Conservation (phyloP, 2,113 vertebrate species). For the Echinops telfairi region DNA sequence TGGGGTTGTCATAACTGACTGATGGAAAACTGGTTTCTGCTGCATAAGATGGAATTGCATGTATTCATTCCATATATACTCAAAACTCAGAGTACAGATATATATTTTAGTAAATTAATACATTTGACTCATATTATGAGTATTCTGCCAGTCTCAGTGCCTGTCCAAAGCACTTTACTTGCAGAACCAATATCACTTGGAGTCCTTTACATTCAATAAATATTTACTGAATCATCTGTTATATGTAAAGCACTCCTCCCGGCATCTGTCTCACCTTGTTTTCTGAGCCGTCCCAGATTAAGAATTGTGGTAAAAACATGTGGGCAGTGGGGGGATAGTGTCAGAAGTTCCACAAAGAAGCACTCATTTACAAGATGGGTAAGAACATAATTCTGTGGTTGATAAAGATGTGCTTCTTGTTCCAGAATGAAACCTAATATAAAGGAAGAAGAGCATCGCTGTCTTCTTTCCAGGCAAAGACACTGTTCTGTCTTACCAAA, state of each 20-base stretch:
- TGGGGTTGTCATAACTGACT: not conserved
- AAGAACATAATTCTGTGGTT: not conserved
- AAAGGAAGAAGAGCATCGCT: not conserved
- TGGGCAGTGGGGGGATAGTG: not conserved
- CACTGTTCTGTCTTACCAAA: not conserved
- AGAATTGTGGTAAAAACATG: not conserved
- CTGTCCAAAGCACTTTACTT: not conserved
- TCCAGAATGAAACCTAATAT: constrained; percentile 23
- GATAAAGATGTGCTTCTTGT: not conserved
- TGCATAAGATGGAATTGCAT: not conserved
- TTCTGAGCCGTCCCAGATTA: not conserved
- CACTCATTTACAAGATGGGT: not conserved
- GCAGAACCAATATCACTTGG: not conserved
- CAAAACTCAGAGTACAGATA: not conserved
- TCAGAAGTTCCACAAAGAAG: not conserved
- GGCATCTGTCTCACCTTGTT: not conserved
- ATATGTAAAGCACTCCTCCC: not conserved
- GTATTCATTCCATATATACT: not conserved
- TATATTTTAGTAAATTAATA: not conserved
- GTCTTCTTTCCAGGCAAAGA: not conserved
- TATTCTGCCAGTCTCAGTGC: not conserved
- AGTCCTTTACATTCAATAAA: constrained; percentile 23
- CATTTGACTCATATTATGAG: not conserved
- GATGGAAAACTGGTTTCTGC: not conserved
- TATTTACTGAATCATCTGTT: not conserved